Percentiles rank a stretch among this genome's conserved stretches.
These are phyloP conservation scores for Rhipidura dahli DNA, from an alignment of 2,113 vertebrate genomes.

Conservation along the genomic window DNA sequence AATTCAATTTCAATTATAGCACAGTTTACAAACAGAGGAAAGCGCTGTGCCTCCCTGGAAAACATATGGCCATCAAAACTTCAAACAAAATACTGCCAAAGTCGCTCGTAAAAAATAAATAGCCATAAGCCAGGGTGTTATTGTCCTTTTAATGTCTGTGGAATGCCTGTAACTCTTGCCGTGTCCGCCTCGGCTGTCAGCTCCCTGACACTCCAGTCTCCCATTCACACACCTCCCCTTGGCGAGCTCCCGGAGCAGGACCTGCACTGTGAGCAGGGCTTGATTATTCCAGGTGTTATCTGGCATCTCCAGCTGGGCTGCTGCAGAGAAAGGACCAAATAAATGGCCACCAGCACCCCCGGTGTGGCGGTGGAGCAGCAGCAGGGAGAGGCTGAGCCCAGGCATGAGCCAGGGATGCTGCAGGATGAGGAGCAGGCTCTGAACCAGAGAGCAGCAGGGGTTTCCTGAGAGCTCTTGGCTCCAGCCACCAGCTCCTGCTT, in stretches of 20 bases:
- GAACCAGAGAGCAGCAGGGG: not conserved
- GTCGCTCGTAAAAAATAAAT: slow-evolving; percentile 59
- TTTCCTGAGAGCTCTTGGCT: not conserved
- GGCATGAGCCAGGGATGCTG: rapidly evolving
- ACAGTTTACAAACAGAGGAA: slow-evolving; percentile 56
- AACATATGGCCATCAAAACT: slow-evolving; percentile 71
- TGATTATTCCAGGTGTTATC: slow-evolving; percentile 10
- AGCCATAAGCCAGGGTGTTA: slow-evolving; percentile 62
- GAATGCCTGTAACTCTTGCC: slow-evolving; percentile 48
- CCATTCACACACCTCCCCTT: not conserved
- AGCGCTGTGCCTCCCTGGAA: slow-evolving; percentile 47
- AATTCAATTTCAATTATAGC: slow-evolving; percentile 72
- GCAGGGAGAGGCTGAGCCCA: not conserved
- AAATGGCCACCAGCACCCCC: not conserved
- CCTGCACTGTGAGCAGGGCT: not conserved
- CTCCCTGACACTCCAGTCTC: not conserved
- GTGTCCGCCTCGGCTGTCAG: not conserved
- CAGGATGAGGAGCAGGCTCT: not conserved
- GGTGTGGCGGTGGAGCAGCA: rapidly evolving
- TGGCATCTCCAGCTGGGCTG: not conserved
- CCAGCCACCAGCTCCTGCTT: not conserved
- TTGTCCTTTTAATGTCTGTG: slow-evolving; percentile 64
- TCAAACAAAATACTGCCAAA: slow-evolving; percentile 66
- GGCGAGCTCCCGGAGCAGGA: not conserved
- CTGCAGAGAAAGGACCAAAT: not conserved